phyloP scores from a whole-genome alignment of 2,113 vertebrate genomes.

The Sialia sialis region DNA sequence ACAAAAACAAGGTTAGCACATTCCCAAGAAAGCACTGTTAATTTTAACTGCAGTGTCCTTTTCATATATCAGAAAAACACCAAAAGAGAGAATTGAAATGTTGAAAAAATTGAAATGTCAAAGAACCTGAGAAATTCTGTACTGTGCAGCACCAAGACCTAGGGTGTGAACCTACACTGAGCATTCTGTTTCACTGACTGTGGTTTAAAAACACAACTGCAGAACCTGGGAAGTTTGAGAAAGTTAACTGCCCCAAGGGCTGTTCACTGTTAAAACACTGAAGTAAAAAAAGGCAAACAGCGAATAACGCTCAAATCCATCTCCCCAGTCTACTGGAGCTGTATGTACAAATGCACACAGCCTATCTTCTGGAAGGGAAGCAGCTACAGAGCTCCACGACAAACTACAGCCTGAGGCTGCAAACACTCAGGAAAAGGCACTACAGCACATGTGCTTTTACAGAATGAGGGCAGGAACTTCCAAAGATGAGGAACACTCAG shows the following conservation, averaged over 20 bases:
- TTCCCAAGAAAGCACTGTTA: slow-evolving; percentile 55
- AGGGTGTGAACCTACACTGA: slow-evolving; percentile 68
- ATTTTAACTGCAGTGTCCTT: slow-evolving; percentile 8
- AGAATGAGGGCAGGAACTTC: neutral
- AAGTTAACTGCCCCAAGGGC: neutral
- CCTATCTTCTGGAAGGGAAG: neutral
- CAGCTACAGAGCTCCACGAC: neutral
- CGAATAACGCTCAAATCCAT: neutral
- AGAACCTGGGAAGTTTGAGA: slow-evolving; percentile 41
- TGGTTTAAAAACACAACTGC: slow-evolving; percentile 33
- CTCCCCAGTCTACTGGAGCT: neutral
- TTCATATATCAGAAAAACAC: neutral
- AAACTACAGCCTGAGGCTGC: neutral
- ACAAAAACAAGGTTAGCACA: slow-evolving; percentile 87
- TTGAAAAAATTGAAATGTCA: too few species aligned
- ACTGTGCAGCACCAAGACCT: slow-evolving; percentile 35
- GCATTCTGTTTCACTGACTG: slow-evolving; percentile 54
- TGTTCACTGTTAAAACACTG: neutral
- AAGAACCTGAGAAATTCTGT: neutral
- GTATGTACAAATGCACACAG: neutral
- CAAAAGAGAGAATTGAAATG: neutral
- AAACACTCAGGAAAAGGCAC: neutral
- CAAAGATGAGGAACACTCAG: neutral
- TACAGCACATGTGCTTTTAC: neutral
- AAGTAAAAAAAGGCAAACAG: neutral